Conservation (phyloP, 2,888 invertebrate genomes). For the Eubasilissa splendida region DNA sequence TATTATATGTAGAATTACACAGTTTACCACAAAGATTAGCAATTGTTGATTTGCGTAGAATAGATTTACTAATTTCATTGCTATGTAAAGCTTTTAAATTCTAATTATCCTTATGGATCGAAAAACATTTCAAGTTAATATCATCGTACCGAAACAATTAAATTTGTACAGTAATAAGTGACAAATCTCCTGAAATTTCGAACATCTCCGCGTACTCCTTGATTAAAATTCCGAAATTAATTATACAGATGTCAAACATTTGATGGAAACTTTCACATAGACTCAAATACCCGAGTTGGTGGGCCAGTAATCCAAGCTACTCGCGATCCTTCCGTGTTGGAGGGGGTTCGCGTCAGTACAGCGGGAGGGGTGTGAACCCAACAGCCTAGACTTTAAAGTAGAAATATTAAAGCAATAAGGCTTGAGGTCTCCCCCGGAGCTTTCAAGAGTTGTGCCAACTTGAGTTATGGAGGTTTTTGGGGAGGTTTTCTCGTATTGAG, state of each 20-base stretch:
- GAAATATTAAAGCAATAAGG: slow-evolving; percentile 59
- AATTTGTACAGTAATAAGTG: not conserved
- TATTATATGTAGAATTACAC: too few relatives aligned
- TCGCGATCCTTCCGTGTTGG: slow-evolving; percentile 25
- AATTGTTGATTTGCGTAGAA: too few relatives aligned
- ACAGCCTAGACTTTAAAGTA: slow-evolving; percentile 58
- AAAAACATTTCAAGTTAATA: slow-evolving; percentile 1
- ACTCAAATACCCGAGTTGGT: slow-evolving; percentile 32
- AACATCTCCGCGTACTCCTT: not conserved
- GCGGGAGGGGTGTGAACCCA: slow-evolving; percentile 43
- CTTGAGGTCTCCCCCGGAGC: slow-evolving; percentile 59
- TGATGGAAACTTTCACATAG: slow-evolving; percentile 56
- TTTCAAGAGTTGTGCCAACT: slow-evolving; percentile 57
- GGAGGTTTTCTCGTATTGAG: slow-evolving; percentile 55
- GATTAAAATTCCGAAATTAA: slow-evolving; percentile 54
- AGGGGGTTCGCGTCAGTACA: not conserved
- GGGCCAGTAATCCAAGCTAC: slow-evolving; percentile 43
- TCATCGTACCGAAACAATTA: not conserved
- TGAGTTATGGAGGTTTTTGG: slow-evolving; percentile 58
- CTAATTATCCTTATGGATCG: too few relatives aligned
- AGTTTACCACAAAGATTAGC: too few relatives aligned
- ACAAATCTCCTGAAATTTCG: not conserved
- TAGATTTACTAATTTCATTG: too few relatives aligned
- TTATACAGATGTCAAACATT: slow-evolving; percentile 55
- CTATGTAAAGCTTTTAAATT: too few relatives aligned